Conservation (phyloP, 2,888 invertebrate species). For the Venustoraphidia nigricollis region DNA sequence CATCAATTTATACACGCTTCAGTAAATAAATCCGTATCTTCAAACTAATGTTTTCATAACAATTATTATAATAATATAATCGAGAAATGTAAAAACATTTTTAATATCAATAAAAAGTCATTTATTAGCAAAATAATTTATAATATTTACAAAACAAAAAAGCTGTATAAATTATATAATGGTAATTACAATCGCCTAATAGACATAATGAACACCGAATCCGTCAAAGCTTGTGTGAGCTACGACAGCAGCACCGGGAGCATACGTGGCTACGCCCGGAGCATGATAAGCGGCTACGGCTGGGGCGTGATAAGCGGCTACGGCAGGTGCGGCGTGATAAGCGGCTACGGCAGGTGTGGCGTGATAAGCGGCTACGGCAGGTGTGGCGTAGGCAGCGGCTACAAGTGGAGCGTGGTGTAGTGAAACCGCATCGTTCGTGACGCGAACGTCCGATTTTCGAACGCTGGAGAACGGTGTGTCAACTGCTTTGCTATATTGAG, state of each 20-base stretch:
- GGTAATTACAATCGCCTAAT: neutral
- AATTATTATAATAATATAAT: too few species aligned
- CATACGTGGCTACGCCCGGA: slow-evolving; percentile 39
- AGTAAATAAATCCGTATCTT: too few species aligned
- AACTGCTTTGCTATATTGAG: slow-evolving; percentile 39
- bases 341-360: slow-evolving; percentile 18
- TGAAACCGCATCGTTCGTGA: slow-evolving; percentile 36
- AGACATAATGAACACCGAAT: neutral
- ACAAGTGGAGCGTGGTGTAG: slow-evolving; percentile 30
- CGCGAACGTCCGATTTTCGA: slow-evolving; percentile 39
- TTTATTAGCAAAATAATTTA: neutral
- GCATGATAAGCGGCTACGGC: slow-evolving; percentile 20
- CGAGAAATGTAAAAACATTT: neutral
- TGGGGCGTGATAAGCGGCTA: slow-evolving; percentile 15
- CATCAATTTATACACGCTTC: too few species aligned
- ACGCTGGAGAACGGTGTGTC: slow-evolving; percentile 44
- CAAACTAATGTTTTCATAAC: too few species aligned
- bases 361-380: slow-evolving; percentile 16
- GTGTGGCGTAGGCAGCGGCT: slow-evolving; percentile 21
- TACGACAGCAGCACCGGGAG: slow-evolving; percentile 35
- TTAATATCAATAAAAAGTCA: neutral
- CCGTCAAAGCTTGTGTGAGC: neutral
- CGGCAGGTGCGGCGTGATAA: slow-evolving; percentile 16
- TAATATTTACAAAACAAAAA: neutral
- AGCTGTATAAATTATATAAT: neutral